These are phyloP conservation scores for Coelinius sp. DNA, from an alignment of 2,888 invertebrate species.

Conservation along the genomic window DNA sequence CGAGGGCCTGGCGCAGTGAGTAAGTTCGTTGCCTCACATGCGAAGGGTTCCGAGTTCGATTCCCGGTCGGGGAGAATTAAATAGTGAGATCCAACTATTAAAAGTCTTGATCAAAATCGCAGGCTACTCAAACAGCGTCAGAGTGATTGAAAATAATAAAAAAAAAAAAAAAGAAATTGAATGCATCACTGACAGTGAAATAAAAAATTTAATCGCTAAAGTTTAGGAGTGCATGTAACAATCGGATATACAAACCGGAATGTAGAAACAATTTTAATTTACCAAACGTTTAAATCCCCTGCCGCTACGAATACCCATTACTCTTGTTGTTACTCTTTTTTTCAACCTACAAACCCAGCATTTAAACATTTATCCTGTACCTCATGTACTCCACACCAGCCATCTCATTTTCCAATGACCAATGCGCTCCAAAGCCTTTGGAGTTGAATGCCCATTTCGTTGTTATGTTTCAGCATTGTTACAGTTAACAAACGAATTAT, in stretches of 20 bases:
- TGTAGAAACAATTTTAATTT: slow-evolving; percentile 65
- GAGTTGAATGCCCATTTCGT: slow-evolving; percentile 63
- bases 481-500: slow-evolving; percentile 64
- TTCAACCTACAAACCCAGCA: slow-evolving; percentile 55
- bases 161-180: no score
- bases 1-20: no score
- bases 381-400: slow-evolving; percentile 27
- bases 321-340: neutral
- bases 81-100: no score
- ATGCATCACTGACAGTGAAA: no score
- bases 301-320: neutral
- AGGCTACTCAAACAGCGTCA: no score
- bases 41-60: no score
- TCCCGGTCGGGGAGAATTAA: no score
- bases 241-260: slow-evolving; percentile 36
- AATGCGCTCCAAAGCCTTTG: slow-evolving; percentile 41
- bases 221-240: neutral
- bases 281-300: slow-evolving; percentile 49
- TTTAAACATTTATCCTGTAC: slow-evolving; percentile 39
- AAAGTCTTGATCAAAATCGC: no score
- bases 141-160: no score
- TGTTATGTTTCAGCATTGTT: slow-evolving; percentile 63
- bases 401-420: slow-evolving; percentile 39
- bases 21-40: no score
- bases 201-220: neutral